Conservation (phyloP, 1,140 invertebrate genomes). For the Diorhabda carinulata region DNA sequence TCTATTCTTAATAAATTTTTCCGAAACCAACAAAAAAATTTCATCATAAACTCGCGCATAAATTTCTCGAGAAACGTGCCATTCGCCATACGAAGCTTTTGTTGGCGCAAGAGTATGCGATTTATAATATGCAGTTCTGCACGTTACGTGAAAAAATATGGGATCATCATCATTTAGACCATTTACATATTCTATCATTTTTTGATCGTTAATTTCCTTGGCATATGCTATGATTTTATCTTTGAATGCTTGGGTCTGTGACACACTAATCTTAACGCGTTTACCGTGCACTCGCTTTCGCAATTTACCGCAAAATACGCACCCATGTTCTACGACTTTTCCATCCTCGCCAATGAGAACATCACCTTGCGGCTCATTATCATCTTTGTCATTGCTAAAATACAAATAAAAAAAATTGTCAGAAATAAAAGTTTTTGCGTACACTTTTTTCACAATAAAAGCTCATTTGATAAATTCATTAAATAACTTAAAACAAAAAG, state of each 20-base stretch:
- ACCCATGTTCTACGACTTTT: background rate
- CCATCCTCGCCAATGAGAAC: background rate
- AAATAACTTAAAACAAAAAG: too few relatives aligned
- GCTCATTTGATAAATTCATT: too few relatives aligned
- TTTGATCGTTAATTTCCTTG: background rate
- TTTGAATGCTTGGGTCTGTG: background rate
- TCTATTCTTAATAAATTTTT: background rate
- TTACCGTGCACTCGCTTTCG: background rate
- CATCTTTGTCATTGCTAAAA: background rate
- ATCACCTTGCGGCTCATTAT: conserved; percentile 3
- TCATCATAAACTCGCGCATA: background rate
- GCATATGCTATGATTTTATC: background rate
- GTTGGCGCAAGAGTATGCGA: background rate
- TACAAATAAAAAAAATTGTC: conserved; percentile 1
- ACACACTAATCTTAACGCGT: background rate
- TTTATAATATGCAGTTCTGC: background rate
- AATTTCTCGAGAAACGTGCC: background rate
- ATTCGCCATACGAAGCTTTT: background rate
- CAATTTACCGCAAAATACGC: background rate
- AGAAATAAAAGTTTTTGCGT: background rate
- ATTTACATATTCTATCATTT: background rate
- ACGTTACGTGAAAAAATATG: conserved; percentile 2
- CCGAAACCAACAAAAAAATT: conserved; percentile 3
- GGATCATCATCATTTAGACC: background rate
- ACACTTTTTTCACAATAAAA: too few relatives aligned